These are phyloP conservation scores for Calameuta idolon DNA, from an alignment of 2,888 invertebrate species.

Conservation along the genomic window DNA sequence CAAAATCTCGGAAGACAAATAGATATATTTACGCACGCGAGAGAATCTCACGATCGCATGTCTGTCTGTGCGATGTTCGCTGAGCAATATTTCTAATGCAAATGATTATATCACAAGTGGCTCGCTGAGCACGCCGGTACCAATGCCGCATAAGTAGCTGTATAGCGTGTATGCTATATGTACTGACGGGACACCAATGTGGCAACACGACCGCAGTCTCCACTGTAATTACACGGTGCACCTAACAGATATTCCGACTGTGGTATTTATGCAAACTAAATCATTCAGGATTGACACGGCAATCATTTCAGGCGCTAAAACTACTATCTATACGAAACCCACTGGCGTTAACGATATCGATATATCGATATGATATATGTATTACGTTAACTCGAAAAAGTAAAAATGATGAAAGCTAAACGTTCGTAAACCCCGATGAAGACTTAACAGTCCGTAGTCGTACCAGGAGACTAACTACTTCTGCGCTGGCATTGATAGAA, in stretches of 20 bases:
- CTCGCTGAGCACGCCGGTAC: background rate
- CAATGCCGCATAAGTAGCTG: background rate
- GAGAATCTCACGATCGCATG: background rate
- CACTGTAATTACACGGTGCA: constrained; percentile 43
- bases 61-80: background rate
- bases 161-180: background rate
- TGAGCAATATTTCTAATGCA: background rate
- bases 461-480: background rate
- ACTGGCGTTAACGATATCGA: background rate
- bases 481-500: background rate
- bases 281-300: constrained; percentile 35
- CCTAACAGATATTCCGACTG: constrained; percentile 45
- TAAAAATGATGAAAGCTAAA: background rate
- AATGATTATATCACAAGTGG: background rate
- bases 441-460: background rate
- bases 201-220: constrained; percentile 43
- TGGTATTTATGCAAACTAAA: constrained; percentile 53
- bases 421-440: background rate
- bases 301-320: constrained; percentile 5
- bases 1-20: background rate
- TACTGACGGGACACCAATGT: constrained; percentile 32
- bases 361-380: background rate
- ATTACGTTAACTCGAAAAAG: background rate
- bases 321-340: background rate
- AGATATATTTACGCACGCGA: background rate